These are phyloP conservation scores for Cavia aperea DNA, from an alignment of 2,113 vertebrate species.

Conservation along the genomic window DNA sequence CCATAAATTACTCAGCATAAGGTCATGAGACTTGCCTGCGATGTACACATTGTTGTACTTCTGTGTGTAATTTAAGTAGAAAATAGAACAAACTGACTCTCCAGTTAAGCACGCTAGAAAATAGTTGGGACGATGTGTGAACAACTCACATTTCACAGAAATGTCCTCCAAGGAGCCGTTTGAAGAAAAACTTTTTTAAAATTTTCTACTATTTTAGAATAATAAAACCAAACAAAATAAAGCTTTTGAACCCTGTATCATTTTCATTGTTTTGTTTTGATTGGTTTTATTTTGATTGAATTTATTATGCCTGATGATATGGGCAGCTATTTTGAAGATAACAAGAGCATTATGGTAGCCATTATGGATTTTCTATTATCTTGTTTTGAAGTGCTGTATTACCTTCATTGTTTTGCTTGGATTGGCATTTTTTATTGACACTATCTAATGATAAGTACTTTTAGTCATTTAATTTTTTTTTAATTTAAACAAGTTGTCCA, in stretches of 20 bases:
- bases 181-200: not conserved
- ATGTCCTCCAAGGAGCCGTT: not conserved
- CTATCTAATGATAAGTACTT: not conserved
- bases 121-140: not conserved
- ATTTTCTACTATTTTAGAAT: too few relatives aligned
- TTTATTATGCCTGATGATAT: too few relatives aligned
- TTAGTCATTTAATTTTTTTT: not conserved
- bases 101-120: slow-evolving; percentile 1
- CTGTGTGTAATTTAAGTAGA: slow-evolving; percentile 12
- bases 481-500: not conserved
- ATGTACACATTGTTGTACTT: slow-evolving; percentile 18
- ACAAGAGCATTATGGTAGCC: too few relatives aligned
- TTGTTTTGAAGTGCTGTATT: too few relatives aligned
- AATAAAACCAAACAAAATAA: too few relatives aligned
- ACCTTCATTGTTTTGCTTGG: too few relatives aligned
- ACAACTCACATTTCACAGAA: slow-evolving; percentile 17
- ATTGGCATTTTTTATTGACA: not conserved
- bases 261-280: too few relatives aligned
- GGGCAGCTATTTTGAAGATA: too few relatives aligned
- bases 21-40: not conserved
- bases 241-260: too few relatives aligned
- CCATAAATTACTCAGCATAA: slow-evolving; percentile 30
- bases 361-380: too few relatives aligned
- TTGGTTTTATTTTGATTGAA: too few relatives aligned
- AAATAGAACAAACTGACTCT: slow-evolving; percentile 20